Evolutionary conservation across 2,888 invertebrate genomes (phyloP), one percentile per base, ranked within the genome.

Genomic region (Megamerina dolium): DNA sequence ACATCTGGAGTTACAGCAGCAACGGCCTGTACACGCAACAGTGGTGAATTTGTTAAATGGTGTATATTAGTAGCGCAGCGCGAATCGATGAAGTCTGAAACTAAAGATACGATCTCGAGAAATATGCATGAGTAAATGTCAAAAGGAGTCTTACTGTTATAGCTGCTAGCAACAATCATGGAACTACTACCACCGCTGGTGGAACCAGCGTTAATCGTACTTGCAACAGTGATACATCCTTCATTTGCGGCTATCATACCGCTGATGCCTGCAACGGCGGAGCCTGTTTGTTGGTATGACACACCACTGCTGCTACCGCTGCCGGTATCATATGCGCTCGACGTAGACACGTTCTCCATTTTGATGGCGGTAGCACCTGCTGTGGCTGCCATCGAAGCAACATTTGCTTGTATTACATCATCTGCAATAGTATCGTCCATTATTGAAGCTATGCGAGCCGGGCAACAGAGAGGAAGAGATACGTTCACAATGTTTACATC

Each of bases 361-460:
- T 87, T 87, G 65, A 87, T 86, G 61, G 80, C 79, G 72, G 81
- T 83, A n/a, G n/a, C n/a, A n/a, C n/a, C n/a, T n/a, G n/a, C n/a
- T n/a, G n/a, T n/a, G n/a, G n/a, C n/a, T n/a, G n/a, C n/a, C n/a
- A n/a, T n/a, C n/a, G n/a, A n/a, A n/a, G n/a, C n/a, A 67, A 82
- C 78, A 55, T 70, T 73, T 0, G 65, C 50, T 45, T 60, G 76
- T 1, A 77, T 75, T 19, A 66, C 47, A 72, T 83, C 81, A 59
- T 84, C 84, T 51, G 82, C 86, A 53, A n/a, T n/a, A n/a, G 87
- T 81, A 74, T 92, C 92, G 75, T 89, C 91, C 72, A 94, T 83
- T 70, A 95, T 94, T 66, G 94, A 94, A 58, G 92, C 94, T 94
- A 80, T 60, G 53, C n/a, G n/a, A n/a, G n/a, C n/a, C n/a, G n/a